Evolutionary conservation across 2,888 invertebrate genomes (phyloP), one percentile per base, ranked within the genome.

Genomic region (Acrobasis suavella): DNA sequence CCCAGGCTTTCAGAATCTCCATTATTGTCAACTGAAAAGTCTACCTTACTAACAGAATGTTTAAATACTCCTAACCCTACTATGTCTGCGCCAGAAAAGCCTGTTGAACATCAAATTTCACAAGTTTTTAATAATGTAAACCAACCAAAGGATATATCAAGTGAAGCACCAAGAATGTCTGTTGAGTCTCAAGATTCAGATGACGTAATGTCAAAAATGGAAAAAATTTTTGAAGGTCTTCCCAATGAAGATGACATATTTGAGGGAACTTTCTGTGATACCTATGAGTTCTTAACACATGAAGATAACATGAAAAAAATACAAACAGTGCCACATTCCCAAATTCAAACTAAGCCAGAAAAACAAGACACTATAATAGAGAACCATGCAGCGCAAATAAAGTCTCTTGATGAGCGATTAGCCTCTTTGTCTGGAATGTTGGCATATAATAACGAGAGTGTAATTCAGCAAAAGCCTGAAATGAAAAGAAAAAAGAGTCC

Each of bases 191-290:
- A 80, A 68, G 83, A 85, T 55, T 79, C 86, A 17, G 87, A 88
- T 71, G 85, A 91, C 59, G 69, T 92, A 56, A 84, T 87, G 80
- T 78, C 80, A 68, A 89, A 91, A 67, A 72, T 92, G 69, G 91
- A 92, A 70, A 87, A 89, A 71, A 71, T 93, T n/a, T 93, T 92
- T 72, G 82, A 89, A 68, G 79, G 80, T 46, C 86, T 87, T 64
- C 69, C 80, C 32, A 84, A 83, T 75, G 89, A 90, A 71, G 91
- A 91, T 71, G 91, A 91, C 66, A 74, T 93, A 67, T 92, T 91
- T 80, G 86, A 89, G 66, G 79, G 80, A 52, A 75, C 81, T 37
- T 69, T 87, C 9, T 87, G 77, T 72, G 77, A 82, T 62, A 73
- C 72, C 60, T 67, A 77, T 62, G 80, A 82, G 62, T 66, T 71